phyloP scores from a whole-genome alignment of 2,888 invertebrate genomes.

The Lymantria dispar region DNA sequence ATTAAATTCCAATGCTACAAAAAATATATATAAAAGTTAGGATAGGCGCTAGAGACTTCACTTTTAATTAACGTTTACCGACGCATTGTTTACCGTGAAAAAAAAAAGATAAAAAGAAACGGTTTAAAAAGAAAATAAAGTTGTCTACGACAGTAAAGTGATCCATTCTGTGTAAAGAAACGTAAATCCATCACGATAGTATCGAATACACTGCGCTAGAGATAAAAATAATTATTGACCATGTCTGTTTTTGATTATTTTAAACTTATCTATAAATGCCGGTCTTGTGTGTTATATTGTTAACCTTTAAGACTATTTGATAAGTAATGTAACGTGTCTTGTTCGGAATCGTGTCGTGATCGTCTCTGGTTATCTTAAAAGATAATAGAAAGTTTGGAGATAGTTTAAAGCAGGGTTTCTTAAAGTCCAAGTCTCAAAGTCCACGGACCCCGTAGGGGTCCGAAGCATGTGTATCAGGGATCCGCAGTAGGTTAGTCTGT shows the following conservation, averaged over 20 bases:
- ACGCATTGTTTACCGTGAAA: conserved; percentile 55
- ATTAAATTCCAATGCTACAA: conserved; percentile 47
- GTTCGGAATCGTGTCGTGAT: no score
- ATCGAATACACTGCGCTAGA: conserved; percentile 17
- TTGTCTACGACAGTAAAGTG: conserved; percentile 44
- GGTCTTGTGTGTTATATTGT: conserved; percentile 4
- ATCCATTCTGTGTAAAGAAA: conserved; percentile 29
- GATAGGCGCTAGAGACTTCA: conserved; percentile 54
- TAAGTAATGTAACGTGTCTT: background rate
- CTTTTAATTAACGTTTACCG: conserved; percentile 75
- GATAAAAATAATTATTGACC: conserved; percentile 30
- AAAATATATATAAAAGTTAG: conserved; percentile 40
- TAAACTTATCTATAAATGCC: conserved; percentile 19
- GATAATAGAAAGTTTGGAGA: no score
- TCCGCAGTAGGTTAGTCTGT: no score
- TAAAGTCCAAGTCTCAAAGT: no score
- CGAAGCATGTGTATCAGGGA: no score
- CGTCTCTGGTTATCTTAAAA: no score
- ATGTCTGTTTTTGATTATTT: conserved; percentile 18
- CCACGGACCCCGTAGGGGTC: no score
- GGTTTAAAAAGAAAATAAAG: conserved; percentile 49
- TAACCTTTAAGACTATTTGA: conserved; percentile 14
- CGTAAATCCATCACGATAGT: conserved; percentile 26
- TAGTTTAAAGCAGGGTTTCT: no score
- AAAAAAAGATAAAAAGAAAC: conserved; percentile 39